phyloP scores from a whole-genome alignment of 2,797 vertebrate species.

The Neosilurus mollespiculum region DNA sequence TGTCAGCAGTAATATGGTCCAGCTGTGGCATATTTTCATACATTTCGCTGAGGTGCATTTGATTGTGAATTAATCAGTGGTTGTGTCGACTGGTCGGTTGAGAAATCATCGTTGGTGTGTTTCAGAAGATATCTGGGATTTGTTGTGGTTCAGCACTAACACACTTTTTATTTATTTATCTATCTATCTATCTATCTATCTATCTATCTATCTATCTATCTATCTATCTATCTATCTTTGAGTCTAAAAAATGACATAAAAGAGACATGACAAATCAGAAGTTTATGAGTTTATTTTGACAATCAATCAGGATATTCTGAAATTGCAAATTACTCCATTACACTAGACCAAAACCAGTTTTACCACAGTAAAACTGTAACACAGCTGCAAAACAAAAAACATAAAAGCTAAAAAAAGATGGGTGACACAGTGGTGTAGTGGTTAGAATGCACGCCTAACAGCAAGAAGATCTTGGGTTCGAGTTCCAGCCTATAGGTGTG shows the following conservation, averaged over 20 bases:
- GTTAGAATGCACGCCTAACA: too few relatives aligned
- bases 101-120: slow-evolving; percentile 33
- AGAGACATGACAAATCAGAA: neutral
- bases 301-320: neutral
- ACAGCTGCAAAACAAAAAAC: neutral
- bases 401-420: neutral
- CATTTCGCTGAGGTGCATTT: slow-evolving; percentile 58
- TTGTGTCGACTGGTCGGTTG: slow-evolving; percentile 56
- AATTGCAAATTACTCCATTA: neutral
- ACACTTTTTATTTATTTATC: neutral
- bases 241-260: neutral
- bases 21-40: slow-evolving; percentile 66
- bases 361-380: neutral
- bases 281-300: neutral
- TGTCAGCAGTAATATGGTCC: slow-evolving; percentile 65
- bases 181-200: too few relatives aligned
- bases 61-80: slow-evolving; percentile 63
- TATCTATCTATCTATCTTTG: too few relatives aligned
- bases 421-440: too few relatives aligned
- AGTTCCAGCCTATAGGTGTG: too few relatives aligned
- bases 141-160: slow-evolving; percentile 7
- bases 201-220: too few relatives aligned
- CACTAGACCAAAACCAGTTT: neutral
- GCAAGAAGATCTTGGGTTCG: too few relatives aligned
- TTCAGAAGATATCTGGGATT: slow-evolving; percentile 17